Conservation (phyloP, 2,797 vertebrate genomes). For the Loriculus beryllinus region DNA sequence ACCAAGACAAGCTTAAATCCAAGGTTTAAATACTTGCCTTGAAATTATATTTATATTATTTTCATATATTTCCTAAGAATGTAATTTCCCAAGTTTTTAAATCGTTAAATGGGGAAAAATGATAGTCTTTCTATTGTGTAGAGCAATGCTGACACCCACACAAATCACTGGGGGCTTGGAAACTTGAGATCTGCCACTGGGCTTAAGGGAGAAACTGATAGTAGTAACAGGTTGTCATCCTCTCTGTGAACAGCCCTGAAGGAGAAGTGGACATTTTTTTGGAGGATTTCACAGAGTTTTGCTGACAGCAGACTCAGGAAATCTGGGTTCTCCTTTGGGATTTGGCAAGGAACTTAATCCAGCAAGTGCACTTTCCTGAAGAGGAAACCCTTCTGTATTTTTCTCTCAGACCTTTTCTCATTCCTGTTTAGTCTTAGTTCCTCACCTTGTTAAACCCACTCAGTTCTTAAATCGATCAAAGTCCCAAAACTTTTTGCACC, state of each 20-base stretch:
- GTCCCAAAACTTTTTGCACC: background rate
- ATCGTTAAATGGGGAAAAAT: background rate
- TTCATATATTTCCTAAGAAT: background rate
- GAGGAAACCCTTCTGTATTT: background rate
- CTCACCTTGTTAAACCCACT: background rate
- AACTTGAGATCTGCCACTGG: background rate
- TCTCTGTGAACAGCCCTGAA: background rate
- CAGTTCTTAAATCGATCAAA: background rate
- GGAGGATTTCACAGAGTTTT: background rate
- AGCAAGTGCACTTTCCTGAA: background rate
- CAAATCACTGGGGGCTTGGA: background rate
- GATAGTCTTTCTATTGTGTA: background rate
- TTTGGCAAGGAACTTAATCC: background rate
- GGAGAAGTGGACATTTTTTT: background rate
- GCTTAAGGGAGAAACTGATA: background rate
- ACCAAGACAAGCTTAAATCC: background rate
- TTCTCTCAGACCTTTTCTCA: background rate
- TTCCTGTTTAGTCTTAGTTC: background rate
- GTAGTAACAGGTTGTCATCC: background rate
- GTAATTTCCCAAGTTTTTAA: background rate
- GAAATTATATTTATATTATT: background rate
- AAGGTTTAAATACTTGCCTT: background rate
- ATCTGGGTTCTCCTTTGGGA: background rate
- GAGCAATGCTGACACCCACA: background rate
- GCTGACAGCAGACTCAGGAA: background rate